A percentile compares a stretch with the other conserved stretches of the same genome.
Evolutionary conservation across 2,888 invertebrate species (phyloP).

Genomic region (Charanyca ferruginea): DNA sequence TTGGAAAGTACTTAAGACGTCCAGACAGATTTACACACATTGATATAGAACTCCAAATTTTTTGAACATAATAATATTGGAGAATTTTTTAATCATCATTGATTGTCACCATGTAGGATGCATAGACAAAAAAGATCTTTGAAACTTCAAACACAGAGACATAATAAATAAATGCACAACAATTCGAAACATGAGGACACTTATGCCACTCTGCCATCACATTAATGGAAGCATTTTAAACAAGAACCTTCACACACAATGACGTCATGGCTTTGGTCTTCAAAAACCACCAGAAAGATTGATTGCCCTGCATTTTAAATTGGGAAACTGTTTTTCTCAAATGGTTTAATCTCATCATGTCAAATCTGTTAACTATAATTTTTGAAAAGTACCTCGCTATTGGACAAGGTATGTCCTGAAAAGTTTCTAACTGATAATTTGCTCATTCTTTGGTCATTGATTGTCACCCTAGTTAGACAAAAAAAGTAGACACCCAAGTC

Average conservation of each 20-base stretch:
- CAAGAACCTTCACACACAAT: not conserved
- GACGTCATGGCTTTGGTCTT: not conserved
- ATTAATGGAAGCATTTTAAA: too few relatives aligned
- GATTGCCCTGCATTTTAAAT: not conserved
- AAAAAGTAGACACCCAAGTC: constrained; percentile 38
- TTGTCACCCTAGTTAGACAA: constrained; percentile 30
- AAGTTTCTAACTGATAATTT: not conserved
- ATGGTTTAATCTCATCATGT: not conserved
- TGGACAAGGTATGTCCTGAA: too few relatives aligned
- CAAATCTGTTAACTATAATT: not conserved
- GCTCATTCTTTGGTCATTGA: not conserved
- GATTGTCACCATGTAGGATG: constrained; percentile 12
- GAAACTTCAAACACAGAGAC: constrained; percentile 35
- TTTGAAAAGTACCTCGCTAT: not conserved
- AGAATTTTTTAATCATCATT: not conserved
- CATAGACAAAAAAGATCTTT: constrained; percentile 25
- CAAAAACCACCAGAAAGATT: not conserved
- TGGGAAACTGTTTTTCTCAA: not conserved
- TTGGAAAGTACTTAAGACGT: too few relatives aligned
- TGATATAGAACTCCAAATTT: not conserved
- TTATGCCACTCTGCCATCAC: constrained; percentile 80
- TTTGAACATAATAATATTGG: not conserved
- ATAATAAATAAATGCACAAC: constrained; percentile 57
- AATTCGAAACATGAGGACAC: constrained; percentile 68
- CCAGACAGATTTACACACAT: not conserved